Base-by-base conservation (phyloP, 2,113 vertebrate species). In the Puntigrus tetrazona region DNA sequence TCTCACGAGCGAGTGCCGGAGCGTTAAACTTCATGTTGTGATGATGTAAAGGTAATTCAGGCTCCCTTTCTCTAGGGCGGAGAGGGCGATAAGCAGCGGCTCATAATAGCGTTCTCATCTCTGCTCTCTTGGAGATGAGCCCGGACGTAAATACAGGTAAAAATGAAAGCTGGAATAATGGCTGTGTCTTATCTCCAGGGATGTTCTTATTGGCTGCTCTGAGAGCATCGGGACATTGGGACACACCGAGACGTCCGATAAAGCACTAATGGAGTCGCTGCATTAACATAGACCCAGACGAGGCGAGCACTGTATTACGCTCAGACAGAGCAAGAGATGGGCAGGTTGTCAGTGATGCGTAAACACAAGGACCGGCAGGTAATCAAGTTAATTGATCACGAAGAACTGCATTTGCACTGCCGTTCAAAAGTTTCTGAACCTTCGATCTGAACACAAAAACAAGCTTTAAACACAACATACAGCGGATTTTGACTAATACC, bases 71-170 rank as follows among this genome's bases (percentile, higher is more conserved):
- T 81, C 59, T 34, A n/a, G 38, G 20, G 22, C 7, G 11, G 63
- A 38, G 65, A 50, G 41, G 34, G 43, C 11, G 79, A 81, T 81
- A 81, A 81, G 79, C 79, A 9, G 41, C 43, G 11, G 43, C 79
- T 81, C 63, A 81, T 82, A 38, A 82, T 82, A 82, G 80, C 29
- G 4, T 55, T 70, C 63, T 70, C 80, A 82, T 82, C 80, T 82
- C 45, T 72, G 65, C 65, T 70, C 31, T 82, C 31, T 69, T 82
- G 80, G 63, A 82, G 45, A 70, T 55, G 65, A 82, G 80, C 63
- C 65, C 47, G 31, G 43, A 52, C 45, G 38, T 70, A 52, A 81
- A 82, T 55, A 52, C 80, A 70, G 80, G 80, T 80, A 14, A 80
- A 80, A 47, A 47, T 65, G 59, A 80, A 67, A 80, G 41, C 59